phyloP scores from a whole-genome alignment of 2,888 invertebrate genomes.

The Norana najaformis region DNA sequence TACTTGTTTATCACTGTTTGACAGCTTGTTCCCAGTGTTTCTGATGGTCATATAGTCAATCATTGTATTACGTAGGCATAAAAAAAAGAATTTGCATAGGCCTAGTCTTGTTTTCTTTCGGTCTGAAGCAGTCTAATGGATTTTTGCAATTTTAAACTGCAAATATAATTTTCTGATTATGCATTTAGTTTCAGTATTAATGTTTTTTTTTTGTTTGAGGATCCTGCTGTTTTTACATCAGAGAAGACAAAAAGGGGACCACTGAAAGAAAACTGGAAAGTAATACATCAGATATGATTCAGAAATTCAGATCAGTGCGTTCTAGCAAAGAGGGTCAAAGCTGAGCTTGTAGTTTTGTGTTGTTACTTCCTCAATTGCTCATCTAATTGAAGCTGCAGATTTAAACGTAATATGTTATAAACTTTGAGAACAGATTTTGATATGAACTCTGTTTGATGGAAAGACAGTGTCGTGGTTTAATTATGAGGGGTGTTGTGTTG shows the following conservation, averaged over 20 bases:
- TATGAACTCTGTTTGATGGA: neutral
- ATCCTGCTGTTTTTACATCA: slow-evolving; percentile 81
- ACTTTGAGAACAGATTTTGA: no score
- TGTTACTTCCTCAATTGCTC: no score
- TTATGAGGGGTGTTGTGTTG: neutral
- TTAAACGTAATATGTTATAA: no score
- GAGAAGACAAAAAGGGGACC: slow-evolving; percentile 82
- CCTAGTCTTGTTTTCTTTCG: neutral
- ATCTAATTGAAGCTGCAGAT: no score
- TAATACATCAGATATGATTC: slow-evolving; percentile 38
- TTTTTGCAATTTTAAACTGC: neutral
- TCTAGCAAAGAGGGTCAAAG: neutral
- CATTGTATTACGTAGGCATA: neutral
- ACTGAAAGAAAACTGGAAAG: slow-evolving; percentile 78
- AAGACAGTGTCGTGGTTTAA: neutral
- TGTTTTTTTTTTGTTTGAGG: slow-evolving; percentile 62
- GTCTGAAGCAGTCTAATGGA: neutral
- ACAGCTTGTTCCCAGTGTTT: neutral
- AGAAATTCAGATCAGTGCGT: neutral
- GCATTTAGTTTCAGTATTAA: neutral
- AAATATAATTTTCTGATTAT: neutral
- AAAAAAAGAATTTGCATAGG: slow-evolving; percentile 26
- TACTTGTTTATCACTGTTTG: neutral
- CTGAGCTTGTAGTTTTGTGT: no score
- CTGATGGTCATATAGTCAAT: neutral